Conservation (phyloP, 1,140 invertebrate species). For the Eulimnadia texana region DNA sequence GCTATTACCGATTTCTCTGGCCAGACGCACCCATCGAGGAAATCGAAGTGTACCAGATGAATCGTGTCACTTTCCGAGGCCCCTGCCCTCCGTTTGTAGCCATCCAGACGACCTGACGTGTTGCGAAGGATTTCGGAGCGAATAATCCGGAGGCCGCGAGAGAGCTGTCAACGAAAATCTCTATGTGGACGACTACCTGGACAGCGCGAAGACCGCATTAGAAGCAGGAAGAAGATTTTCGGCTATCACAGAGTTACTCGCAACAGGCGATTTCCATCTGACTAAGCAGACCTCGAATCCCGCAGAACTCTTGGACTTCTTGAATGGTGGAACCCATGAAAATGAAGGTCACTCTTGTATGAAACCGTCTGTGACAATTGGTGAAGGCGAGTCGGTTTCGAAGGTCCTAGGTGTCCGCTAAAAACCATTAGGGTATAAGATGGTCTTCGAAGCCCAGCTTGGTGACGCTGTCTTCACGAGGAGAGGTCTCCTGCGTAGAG, state of each 20-base stretch:
- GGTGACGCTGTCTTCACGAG: slow-evolving; percentile 1
- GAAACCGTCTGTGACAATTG: background rate
- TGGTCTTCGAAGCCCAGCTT: background rate
- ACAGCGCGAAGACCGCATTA: background rate
- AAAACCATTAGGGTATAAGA: background rate
- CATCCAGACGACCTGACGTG: background rate
- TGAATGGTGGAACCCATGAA: background rate
- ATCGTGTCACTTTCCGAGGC: slow-evolving; percentile 16
- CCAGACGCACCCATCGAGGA: slow-evolving; percentile 12
- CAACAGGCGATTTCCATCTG: background rate
- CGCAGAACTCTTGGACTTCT: background rate
- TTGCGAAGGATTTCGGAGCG: background rate
- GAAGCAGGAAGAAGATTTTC: slow-evolving; percentile 2
- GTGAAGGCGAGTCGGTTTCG: background rate
- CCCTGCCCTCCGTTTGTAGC: slow-evolving; percentile 17
- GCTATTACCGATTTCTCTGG: slow-evolving; percentile 15
- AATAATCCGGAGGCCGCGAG: background rate
- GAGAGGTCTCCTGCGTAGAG: background rate
- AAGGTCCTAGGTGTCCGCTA: slow-evolving; percentile 3
- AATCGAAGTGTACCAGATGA: background rate
- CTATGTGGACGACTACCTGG: slow-evolving; percentile 19
- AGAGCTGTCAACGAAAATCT: slow-evolving; percentile 4
- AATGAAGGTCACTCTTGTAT: background rate
- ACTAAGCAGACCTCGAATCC: slow-evolving; percentile 1
- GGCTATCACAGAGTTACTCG: background rate